Base-by-base conservation (phyloP, 2,113 vertebrate species). In the Sialia sialis region DNA sequence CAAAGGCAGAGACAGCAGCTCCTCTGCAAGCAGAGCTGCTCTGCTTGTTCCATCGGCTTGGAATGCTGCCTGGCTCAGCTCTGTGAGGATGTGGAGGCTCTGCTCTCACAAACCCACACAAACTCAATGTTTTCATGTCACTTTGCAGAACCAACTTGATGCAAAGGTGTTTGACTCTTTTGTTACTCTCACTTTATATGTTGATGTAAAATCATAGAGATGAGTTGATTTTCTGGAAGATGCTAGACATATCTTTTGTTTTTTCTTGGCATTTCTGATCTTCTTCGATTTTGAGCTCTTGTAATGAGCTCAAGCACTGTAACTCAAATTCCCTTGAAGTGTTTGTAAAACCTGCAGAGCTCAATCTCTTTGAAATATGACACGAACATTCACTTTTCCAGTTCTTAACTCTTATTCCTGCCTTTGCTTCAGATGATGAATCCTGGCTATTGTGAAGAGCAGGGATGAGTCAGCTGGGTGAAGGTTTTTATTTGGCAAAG, bases 321-420 rank as follows among this genome's bases (percentile, higher is more conserved):
- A 83, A 54, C 75, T 92, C 68, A 79, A 74, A 88, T 96, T 94
- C 92, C 92, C 92, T 94, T 96, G 94, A 96, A 96, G 95, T 94
- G 81, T 93, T 92, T 3, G 26, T 83, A 74, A 94, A 94, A 93
- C 76, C 90, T 85, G 87, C 80, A 94, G 77, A 75, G 82, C 90
- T 96, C 96, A 84, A 84, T 91, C 90, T 95, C 96, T 95, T 96
- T 97, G 95, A 97, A 96, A 95, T 39, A 44, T 78, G 95, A 94
- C 79, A 84, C 1, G 7, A 88, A 91, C 93, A 90, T 81, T 84
- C 63, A 75, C 56, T 85, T 93, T 96, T 87, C 55, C 82, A 25
- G 66, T 94, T 89, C 60, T 27, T 83, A 36, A 36, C 51, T 69
- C 26, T 34, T 85, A 16, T 66, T 89, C 11, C 46, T 95, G 59